Base-by-base conservation (phyloP, 2,888 invertebrate species). In the Byasa hedistus region DNA sequence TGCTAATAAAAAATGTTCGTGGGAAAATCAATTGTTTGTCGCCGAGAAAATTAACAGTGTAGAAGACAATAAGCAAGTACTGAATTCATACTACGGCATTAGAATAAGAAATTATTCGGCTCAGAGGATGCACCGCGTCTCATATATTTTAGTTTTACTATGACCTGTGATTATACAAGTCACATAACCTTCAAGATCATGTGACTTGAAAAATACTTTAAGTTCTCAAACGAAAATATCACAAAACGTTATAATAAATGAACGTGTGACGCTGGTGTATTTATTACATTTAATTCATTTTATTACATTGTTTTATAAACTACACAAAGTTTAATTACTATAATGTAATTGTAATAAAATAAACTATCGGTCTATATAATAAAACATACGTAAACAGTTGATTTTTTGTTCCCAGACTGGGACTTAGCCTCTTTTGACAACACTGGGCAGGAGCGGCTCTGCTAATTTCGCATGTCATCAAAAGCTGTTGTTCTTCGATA, bases 21-120 rank as follows among this genome's bases (percentile, higher is more conserved):
- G 86, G 74, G 87, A 87, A 85, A 71, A 48, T 69, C 69, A 15
- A 79, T 83, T 86, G 85, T 85, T 73, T 76, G 68, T 32, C 39
- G 57, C 74, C 72, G 75, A 73, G 73, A 80, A 80, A 79, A 80
- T 74, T 74, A 71, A 74, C 69, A 69, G 72, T 71, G 71, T 69
- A 72, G 66, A 69, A 71, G 78, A 80, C 79, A 80, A 79, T 72
- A 70, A 68, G 64, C 57, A 60, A 65, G 64, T 74, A 70, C 68
- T 69, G 75, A 73, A 75, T 74, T 76, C 72, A 75, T 74, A 69
- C 57, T 57, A 66, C 78, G 76, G 79, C 81, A 75, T 69, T 73
- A 75, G 77, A 73, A 67, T 61, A 69, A 61, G 44, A 55, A 55
- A 61, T 63, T 22, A 60, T 19, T 44, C 23, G 24, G 48, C 17